Conservation (phyloP, 2,113 vertebrate genomes). For the Microcebus tavaratra region DNA sequence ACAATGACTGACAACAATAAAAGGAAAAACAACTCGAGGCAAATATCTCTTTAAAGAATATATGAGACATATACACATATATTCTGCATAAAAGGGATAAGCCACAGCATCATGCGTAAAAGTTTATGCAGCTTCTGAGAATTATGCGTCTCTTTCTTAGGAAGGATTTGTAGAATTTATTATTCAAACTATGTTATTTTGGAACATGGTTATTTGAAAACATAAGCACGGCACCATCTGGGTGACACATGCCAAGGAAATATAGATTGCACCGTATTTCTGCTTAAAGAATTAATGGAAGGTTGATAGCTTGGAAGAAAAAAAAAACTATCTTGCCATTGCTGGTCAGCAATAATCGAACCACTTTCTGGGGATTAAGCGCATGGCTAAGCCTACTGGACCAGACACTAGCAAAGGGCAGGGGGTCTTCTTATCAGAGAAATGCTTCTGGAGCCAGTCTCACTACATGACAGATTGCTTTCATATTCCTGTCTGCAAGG, state of each 20-base stretch:
- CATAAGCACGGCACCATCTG: conserved; percentile 90
- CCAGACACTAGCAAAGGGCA: conserved; percentile 95
- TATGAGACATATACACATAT: conserved; percentile 69
- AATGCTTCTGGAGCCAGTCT: conserved; percentile 97
- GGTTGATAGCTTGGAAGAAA: conserved; percentile 89
- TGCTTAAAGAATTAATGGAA: conserved; percentile 93
- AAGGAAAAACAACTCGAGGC: conserved; percentile 80
- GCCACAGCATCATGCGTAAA: conserved; percentile 85
- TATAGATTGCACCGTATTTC: conserved; percentile 92
- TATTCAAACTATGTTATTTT: conserved; percentile 91
- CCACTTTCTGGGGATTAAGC: conserved; percentile 99
- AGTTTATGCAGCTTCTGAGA: conserved; percentile 90
- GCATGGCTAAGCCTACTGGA: conserved; percentile 99
- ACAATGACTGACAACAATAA: conserved; percentile 82
- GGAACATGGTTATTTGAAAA: conserved; percentile 91
- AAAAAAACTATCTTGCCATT: conserved; percentile 94
- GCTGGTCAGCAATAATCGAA: conserved; percentile 99
- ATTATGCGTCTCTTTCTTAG: conserved; percentile 86
- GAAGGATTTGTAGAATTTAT: conserved; percentile 89
- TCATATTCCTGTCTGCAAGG: conserved; percentile 94
- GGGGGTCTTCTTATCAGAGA: conserved; percentile 97
- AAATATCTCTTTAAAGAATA: conserved; percentile 81
- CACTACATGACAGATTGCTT: conserved; percentile 98
- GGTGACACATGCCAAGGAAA: conserved; percentile 92
- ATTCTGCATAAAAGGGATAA: conserved; percentile 87